Evolutionary conservation across 2,888 invertebrate species (phyloP).

Genomic region (Harpalus rubripes): DNA sequence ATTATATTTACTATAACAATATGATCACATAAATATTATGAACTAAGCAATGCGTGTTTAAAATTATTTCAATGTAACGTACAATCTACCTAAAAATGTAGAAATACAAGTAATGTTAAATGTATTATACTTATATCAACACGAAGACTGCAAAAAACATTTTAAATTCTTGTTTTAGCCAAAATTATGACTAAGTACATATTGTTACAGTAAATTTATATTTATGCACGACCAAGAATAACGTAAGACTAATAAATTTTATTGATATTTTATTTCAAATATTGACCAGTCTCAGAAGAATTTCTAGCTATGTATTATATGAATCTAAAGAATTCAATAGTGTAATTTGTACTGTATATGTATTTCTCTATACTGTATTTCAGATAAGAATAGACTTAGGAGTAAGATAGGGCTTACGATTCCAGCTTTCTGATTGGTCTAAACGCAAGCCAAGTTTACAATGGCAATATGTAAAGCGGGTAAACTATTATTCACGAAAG

Average conservation of each 20-base stretch:
- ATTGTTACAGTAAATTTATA: conserved; percentile 32
- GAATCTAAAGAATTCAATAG: conserved; percentile 12
- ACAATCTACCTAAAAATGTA: background rate
- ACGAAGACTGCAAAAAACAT: conserved; percentile 29
- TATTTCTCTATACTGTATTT: too few species aligned
- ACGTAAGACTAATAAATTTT: conserved; percentile 41
- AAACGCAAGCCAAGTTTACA: too few species aligned
- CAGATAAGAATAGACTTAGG: too few species aligned
- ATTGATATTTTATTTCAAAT: conserved; percentile 22
- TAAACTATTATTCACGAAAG: too few species aligned
- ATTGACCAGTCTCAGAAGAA: conserved; percentile 31
- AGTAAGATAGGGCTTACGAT: too few species aligned
- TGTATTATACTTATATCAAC: conserved; percentile 19
- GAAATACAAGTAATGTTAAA: background rate
- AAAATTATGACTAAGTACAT: conserved; percentile 25
- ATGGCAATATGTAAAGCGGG: too few species aligned
- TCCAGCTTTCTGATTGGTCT: too few species aligned
- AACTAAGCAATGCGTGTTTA: background rate
- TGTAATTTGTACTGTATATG: conserved; percentile 38
- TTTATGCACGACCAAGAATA: conserved; percentile 47
- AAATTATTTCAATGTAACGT: background rate
- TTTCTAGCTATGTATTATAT: background rate
- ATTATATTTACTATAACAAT: conserved; percentile 41
- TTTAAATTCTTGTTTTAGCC: conserved; percentile 25
- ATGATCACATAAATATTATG: conserved; percentile 22